Base-by-base conservation (phyloP, 2,888 invertebrate species). In the Pasiphila rectangulata region DNA sequence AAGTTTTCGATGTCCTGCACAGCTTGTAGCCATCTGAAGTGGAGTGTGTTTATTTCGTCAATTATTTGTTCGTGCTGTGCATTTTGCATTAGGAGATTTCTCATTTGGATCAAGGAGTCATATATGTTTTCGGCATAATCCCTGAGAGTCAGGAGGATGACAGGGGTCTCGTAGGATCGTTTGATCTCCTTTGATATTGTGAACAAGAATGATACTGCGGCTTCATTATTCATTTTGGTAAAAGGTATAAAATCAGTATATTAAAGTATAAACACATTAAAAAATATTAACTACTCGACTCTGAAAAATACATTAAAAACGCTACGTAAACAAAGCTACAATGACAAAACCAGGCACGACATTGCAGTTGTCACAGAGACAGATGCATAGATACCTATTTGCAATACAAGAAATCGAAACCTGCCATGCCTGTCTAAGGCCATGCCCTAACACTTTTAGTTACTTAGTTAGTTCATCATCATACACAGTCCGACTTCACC, bases 21-120 rank as follows among this genome's bases (percentile, higher is more conserved):
- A 7, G 66, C 68, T 21, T 69, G 55, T n/a, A 72, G 56, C 75
- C 75, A 75, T 7, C 60, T 54, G 0, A 50, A 9, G 46, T 75
- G 75, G 23, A 67, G 68, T 5, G 51, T 40, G 7, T 44, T 50
- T n/a, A 74, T 44, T 15, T 67, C 60, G 5, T 63, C 61, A 16
- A 38, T 19, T 6, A 71, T 17, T 17, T 43, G 37, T 1, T 59
- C 44, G 1, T 52, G 23, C 5, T 37, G 7, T 3, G 51, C 48
- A 4, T 57, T 20, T 2, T 56, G 44, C 4, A 63, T 7, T 27
- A 67, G 27, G 23, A 64, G 57, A 15, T 36, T 10, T 10, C 57
- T 54, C 43, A 71, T 53, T 7, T 63, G 58, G 35, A 56, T 38
- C 23, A 66, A 45, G 0, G 52, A 46, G 2, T 57, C 51, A 16